Conservation (phyloP, 2,797 vertebrate species). For the Sciurus carolinensis region DNA sequence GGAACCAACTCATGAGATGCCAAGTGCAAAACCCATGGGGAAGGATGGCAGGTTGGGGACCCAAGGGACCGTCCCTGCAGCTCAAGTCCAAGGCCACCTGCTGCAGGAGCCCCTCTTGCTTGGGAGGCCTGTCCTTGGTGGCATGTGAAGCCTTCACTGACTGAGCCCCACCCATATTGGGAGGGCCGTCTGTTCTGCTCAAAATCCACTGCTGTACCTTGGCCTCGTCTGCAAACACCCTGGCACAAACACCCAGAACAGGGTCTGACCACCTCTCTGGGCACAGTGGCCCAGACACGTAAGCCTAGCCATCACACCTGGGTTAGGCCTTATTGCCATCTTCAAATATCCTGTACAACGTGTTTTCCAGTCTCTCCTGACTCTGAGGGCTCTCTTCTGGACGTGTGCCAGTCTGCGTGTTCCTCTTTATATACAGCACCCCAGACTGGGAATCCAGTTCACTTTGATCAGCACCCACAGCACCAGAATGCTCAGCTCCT, state of each 20-base stretch:
- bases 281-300: not conserved
- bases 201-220: not conserved
- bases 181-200: not conserved
- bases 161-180: not conserved
- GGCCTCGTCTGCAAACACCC: not conserved
- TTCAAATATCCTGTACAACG: not conserved
- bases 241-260: not conserved
- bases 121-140: not conserved
- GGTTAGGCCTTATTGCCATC: not conserved
- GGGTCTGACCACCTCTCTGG: not conserved
- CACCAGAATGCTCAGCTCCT: not conserved
- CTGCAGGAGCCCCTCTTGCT: not conserved
- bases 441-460: not conserved
- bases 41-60: not conserved
- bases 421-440: not conserved
- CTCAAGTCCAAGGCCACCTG: not conserved
- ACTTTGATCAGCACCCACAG: not conserved
- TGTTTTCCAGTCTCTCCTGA: not conserved
- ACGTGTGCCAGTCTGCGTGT: not conserved
- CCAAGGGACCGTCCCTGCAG: accelerated
- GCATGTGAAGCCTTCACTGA: not conserved
- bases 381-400: not conserved
- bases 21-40: not conserved
- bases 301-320: not conserved
- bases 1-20: not conserved